Conservation (phyloP, 2,113 vertebrate genomes). For the Xenopus borealis region DNA sequence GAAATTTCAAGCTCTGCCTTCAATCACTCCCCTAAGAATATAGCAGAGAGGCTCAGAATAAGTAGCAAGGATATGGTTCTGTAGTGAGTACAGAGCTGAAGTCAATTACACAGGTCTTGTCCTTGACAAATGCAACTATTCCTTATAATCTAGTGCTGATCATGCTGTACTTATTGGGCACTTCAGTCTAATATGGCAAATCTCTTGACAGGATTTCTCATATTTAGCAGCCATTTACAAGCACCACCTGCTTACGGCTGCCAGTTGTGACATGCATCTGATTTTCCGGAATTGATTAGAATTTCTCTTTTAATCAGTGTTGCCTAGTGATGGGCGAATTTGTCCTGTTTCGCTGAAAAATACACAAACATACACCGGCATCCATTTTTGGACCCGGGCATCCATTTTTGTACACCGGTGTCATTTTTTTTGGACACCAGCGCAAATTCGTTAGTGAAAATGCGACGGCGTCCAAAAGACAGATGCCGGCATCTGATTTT, state of each 20-base stretch:
- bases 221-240: slow-evolving; percentile 35
- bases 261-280: slow-evolving; percentile 20
- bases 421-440: too few species aligned
- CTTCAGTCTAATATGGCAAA: slow-evolving; percentile 38
- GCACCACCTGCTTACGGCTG: slow-evolving; percentile 6
- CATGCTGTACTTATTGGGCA: slow-evolving; percentile 35
- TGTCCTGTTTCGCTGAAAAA: too few species aligned
- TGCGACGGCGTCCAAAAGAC: too few species aligned
- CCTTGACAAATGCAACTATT: slow-evolving; percentile 33
- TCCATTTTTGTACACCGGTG: too few species aligned
- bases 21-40: slow-evolving; percentile 12
- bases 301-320: too few species aligned
- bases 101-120: slow-evolving; percentile 30
- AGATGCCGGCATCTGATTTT: too few species aligned
- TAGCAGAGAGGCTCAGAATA: slow-evolving; percentile 8
- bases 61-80: slow-evolving; percentile 4
- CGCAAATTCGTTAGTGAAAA: too few species aligned
- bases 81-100: slow-evolving; percentile 1
- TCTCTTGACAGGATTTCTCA: slow-evolving; percentile 38
- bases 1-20: neutral
- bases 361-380: too few species aligned
- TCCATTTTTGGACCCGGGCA: too few species aligned
- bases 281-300: neutral
- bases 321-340: too few species aligned
- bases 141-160: slow-evolving; percentile 36